A percentile compares a stretch with the other conserved stretches of the same genome.
phyloP scores from a whole-genome alignment of 1,140 invertebrate species.

The Cotesia typhae region DNA sequence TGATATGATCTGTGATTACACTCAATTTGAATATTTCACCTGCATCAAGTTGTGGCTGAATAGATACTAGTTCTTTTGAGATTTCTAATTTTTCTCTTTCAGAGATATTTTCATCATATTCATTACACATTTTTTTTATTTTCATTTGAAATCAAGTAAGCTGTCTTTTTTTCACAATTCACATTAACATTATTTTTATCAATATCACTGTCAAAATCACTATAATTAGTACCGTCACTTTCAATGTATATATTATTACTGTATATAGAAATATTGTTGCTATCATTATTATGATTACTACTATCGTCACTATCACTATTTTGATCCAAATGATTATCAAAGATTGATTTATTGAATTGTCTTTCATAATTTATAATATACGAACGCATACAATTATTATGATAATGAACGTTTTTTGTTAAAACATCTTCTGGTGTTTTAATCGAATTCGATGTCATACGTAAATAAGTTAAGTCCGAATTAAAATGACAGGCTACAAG shows the following conservation, averaged over 20 bases:
- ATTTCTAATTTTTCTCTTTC: neutral
- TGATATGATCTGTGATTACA: neutral
- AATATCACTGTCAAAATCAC: too few species aligned
- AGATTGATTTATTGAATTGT: neutral
- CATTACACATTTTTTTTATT: too few species aligned
- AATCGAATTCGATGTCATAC: neutral
- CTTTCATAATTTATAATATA: neutral
- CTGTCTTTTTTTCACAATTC: too few species aligned
- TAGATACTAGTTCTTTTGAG: neutral
- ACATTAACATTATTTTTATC: too few species aligned
- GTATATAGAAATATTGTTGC: too few species aligned
- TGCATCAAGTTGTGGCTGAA: neutral
- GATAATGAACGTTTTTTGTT: neutral
- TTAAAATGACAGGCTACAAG: conserved; percentile 1
- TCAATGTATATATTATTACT: too few species aligned
- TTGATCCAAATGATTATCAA: neutral
- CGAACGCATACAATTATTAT: neutral
- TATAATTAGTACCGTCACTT: too few species aligned
- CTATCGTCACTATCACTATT: neutral
- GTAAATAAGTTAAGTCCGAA: neutral
- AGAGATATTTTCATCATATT: neutral
- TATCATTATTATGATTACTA: too few species aligned
- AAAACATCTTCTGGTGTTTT: neutral
- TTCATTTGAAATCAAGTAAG: too few species aligned
- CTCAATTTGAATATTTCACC: neutral